These are phyloP conservation scores for Ptilonorhynchus violaceus DNA, from an alignment of 2,113 vertebrate genomes.

Conservation along the genomic window DNA sequence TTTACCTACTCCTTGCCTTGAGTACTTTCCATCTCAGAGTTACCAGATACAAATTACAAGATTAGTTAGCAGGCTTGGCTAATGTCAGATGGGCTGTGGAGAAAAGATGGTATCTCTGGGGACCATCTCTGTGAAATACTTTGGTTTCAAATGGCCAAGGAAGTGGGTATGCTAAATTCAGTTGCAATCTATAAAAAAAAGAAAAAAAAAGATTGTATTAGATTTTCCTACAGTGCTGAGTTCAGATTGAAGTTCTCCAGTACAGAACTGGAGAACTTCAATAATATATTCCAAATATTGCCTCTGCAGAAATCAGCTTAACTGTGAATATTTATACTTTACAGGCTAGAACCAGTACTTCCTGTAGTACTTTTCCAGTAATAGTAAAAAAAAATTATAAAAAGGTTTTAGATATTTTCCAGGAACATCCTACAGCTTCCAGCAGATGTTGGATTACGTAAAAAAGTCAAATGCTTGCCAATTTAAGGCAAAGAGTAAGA, in stretches of 20 bases:
- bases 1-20: not conserved
- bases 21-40: not conserved
- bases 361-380: constrained; percentile 25
- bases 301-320: not conserved
- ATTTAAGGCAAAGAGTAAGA: not conserved
- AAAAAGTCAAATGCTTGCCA: not conserved
- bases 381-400: not conserved
- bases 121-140: not conserved
- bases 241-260: not conserved
- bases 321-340: constrained; percentile 8
- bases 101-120: not conserved
- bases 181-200: not conserved
- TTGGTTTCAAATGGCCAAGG: not conserved
- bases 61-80: not conserved
- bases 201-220: not conserved
- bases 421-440: not conserved
- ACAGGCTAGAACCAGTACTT: not conserved
- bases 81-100: not conserved
- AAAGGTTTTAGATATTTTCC: not conserved
- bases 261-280: too few relatives aligned
- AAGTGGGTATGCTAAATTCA: not conserved
- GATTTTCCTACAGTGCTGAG: not conserved
- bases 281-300: not conserved
- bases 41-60: not conserved
- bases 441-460: not conserved